Evolutionary conservation across 2,113 vertebrate species (phyloP).

Genomic region (Amphilophus citrinellus): DNA sequence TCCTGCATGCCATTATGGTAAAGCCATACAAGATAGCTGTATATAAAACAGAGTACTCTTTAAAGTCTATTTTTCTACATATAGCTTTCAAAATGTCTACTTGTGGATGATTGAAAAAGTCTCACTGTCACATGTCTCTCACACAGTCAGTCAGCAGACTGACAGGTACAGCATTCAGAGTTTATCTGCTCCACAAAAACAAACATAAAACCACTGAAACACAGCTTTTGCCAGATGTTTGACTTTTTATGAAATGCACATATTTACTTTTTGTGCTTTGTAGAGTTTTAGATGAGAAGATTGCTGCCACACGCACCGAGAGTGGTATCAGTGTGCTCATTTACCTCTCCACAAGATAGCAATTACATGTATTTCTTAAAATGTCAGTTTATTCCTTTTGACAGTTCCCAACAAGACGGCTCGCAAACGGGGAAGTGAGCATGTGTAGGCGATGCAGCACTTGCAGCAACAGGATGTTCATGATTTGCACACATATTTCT

Average conservation of each 20-base stretch:
- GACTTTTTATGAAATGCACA: conserved; percentile 4
- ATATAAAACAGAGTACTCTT: conserved; percentile 75
- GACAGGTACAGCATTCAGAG: conserved; percentile 13
- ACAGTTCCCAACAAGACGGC: background rate
- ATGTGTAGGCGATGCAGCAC: background rate
- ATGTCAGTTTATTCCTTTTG: conserved; percentile 2
- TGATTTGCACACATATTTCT: background rate
- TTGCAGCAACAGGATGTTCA: background rate
- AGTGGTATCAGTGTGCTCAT: background rate
- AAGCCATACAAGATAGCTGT: conserved; percentile 78
- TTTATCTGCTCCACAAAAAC: background rate
- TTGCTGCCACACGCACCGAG: background rate
- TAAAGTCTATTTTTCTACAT: conserved; percentile 79
- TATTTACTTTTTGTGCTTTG: background rate
- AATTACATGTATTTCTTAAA: conserved; percentile 14
- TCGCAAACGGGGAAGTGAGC: conserved; percentile 8
- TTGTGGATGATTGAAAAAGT: conserved; percentile 50
- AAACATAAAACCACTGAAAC: background rate
- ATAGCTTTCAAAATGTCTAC: conserved; percentile 60
- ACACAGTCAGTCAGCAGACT: conserved; percentile 18
- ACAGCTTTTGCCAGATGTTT: conserved; percentile 11
- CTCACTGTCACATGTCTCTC: conserved; percentile 47
- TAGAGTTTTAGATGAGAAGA: background rate
- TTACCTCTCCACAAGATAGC: background rate
- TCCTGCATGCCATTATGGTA: conserved; percentile 80